Evolutionary conservation across 2,113 vertebrate genomes (phyloP), one percentile per base, ranked within the genome.

Genomic region (Austrofundulus limnaeus): DNA sequence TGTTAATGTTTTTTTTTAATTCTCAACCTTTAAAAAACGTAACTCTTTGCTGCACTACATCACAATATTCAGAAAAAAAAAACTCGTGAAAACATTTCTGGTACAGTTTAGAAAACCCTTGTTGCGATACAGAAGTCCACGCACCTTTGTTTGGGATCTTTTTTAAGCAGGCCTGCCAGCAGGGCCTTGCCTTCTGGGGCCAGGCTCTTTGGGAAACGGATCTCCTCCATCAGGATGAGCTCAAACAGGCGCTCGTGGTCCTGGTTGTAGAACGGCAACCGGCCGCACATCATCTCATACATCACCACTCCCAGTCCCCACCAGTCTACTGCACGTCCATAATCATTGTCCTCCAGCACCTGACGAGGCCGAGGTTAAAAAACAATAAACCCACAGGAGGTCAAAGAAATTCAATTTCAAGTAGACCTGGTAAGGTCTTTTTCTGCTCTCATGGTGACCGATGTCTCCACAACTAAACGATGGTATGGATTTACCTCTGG

Each of bases 201-300:
- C 23, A 98, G 92, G 83, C 95, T 98, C 79, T 96, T 92, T 67
- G 96, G 96, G 75, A 98, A 98, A 81, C 97, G 95, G 87, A 98
- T 98, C 84, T 98, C 96, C 81, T 98, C 96, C 96, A 98, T 98
- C 60, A 98, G 90, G 83, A 98, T 98, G 20, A 97, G 91, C 86
- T 98, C 96, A 86, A 98, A 98, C 16, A 98, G 93, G 34, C 96
- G 96, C 90, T 98, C 96, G 1, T 98, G 96, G 85, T 98, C 96
- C 88, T 98, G 96, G 86, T 98, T 98, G 89, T 98, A 98, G 90
- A 98, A 98, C 11, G 96, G 96, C 59, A 98, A 91, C 52, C 96
- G 94, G 1, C 96, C 96, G 0, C 96, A 98, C 93, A 95, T 94
- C 96, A 98, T 98, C 88, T 98, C 96, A 5, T 98, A 98, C 96